phyloP scores from a whole-genome alignment of 2,113 vertebrate genomes.

The Aspidoscelis tigris region DNA sequence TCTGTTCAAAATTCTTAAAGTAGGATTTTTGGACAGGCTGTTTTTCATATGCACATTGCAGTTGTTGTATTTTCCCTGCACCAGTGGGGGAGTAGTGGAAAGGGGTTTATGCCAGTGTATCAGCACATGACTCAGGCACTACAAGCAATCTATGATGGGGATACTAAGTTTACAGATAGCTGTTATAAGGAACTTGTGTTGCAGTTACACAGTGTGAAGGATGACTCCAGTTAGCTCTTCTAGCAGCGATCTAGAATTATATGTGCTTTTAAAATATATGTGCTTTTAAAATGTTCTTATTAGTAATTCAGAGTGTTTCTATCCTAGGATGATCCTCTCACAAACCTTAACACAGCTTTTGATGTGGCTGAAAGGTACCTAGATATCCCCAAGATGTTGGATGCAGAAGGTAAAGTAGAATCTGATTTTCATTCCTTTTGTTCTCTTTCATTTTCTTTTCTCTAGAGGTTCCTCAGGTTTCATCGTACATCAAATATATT shows the following conservation, averaged over 20 bases:
- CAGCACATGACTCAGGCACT: background rate
- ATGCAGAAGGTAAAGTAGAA: slow-evolving; percentile 89
- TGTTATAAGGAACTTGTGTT: background rate
- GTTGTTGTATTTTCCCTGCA: background rate
- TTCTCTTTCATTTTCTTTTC: background rate
- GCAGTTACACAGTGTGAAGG: background rate
- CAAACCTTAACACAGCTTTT: slow-evolving; percentile 93
- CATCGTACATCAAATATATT: slow-evolving; percentile 48
- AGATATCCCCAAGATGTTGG: slow-evolving; percentile 96
- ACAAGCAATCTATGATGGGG: background rate
- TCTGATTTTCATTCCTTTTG: slow-evolving; percentile 26
- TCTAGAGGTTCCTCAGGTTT: slow-evolving; percentile 46
- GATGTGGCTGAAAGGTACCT: slow-evolving; percentile 93
- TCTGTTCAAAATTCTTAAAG: background rate
- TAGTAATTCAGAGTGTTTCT: slow-evolving; percentile 36
- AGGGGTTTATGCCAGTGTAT: background rate
- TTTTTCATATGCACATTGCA: background rate
- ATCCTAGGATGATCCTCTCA: slow-evolving; percentile 89
- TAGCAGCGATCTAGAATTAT: background rate
- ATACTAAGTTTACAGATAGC: background rate
- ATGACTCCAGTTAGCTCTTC: background rate
- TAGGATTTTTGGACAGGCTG: background rate
- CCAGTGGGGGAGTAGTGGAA: background rate
- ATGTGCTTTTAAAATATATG: background rate
- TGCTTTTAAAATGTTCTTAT: slow-evolving; percentile 12